Percentiles rank a stretch among this genome's conserved stretches.
Conservation (phyloP, 1,140 invertebrate species). For the Venustaconcha ellipsiformis region DNA sequence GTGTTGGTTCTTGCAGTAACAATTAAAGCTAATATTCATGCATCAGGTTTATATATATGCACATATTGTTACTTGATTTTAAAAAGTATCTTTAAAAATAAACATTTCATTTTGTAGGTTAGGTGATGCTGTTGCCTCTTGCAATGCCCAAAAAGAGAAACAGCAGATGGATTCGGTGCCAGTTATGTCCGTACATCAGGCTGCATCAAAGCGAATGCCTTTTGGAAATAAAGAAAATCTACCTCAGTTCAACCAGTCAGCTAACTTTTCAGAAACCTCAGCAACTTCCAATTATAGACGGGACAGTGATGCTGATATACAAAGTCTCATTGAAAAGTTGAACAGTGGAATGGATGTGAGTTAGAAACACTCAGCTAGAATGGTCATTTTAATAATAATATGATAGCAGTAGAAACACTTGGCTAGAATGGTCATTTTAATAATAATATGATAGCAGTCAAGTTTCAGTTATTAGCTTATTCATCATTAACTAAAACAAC, state of each 20-base stretch:
- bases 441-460: too few relatives aligned
- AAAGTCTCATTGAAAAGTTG: slow-evolving; percentile 58
- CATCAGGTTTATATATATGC: too few relatives aligned
- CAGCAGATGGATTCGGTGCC: neutral
- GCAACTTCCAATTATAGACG: neutral
- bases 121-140: slow-evolving; percentile 46
- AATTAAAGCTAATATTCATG: too few relatives aligned
- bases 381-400: too few relatives aligned
- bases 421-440: too few relatives aligned
- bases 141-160: slow-evolving; percentile 33
- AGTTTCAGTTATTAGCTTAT: too few relatives aligned
- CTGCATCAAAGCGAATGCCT: neutral
- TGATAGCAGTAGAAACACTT: too few relatives aligned
- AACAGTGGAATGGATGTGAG: slow-evolving; percentile 53
- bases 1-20: too few relatives aligned
- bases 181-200: neutral
- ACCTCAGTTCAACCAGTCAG: slow-evolving; percentile 3
- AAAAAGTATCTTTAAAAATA: neutral
- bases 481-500: too few relatives aligned
- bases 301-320: slow-evolving; percentile 48
- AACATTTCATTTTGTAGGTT: slow-evolving; percentile 33
- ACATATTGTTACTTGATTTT: too few relatives aligned
- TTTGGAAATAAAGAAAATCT: slow-evolving; percentile 43
- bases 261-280: too few relatives aligned
- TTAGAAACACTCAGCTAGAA: neutral